A percentile compares a stretch with the other conserved stretches of the same genome.
These are phyloP conservation scores for Brachyptera risi DNA, from an alignment of 2,888 invertebrate species.

Conservation along the genomic window DNA sequence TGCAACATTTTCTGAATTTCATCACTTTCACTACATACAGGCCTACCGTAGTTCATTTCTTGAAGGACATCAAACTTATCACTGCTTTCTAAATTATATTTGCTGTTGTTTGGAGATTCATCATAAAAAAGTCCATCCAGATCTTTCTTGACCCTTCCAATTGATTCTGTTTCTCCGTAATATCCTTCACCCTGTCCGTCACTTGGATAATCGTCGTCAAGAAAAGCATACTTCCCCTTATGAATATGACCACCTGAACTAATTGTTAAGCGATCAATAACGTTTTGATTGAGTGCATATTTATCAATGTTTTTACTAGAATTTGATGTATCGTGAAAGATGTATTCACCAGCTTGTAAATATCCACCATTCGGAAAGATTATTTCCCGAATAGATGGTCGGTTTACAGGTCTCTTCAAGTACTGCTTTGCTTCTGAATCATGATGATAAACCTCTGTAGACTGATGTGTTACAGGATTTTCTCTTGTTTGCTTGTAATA, in stretches of 20 bases:
- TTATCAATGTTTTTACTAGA: background rate
- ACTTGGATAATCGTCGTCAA: too few relatives aligned
- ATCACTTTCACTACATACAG: background rate
- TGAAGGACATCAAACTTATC: too few relatives aligned
- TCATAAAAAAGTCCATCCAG: too few relatives aligned
- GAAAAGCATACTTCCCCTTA: background rate
- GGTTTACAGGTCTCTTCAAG: too few relatives aligned
- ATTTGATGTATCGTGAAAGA: background rate
- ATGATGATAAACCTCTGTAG: too few relatives aligned
- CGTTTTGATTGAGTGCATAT: background rate
- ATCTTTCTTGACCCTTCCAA: background rate
- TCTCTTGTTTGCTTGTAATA: too few relatives aligned
- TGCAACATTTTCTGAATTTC: background rate
- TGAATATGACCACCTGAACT: background rate
- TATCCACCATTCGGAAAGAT: background rate
- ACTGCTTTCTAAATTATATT: too few relatives aligned
- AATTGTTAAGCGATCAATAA: conserved; percentile 1
- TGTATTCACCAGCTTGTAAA: background rate
- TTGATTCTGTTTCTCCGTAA: too few relatives aligned
- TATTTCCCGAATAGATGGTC: background rate
- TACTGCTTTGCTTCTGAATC: too few relatives aligned
- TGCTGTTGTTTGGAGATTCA: too few relatives aligned
- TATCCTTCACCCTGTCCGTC: too few relatives aligned
- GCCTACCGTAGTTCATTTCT: background rate
- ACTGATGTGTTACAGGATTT: too few relatives aligned